Evolutionary conservation across 2,888 invertebrate genomes (phyloP), one percentile per base, ranked within the genome.

Genomic region (Acronicta aceris): DNA sequence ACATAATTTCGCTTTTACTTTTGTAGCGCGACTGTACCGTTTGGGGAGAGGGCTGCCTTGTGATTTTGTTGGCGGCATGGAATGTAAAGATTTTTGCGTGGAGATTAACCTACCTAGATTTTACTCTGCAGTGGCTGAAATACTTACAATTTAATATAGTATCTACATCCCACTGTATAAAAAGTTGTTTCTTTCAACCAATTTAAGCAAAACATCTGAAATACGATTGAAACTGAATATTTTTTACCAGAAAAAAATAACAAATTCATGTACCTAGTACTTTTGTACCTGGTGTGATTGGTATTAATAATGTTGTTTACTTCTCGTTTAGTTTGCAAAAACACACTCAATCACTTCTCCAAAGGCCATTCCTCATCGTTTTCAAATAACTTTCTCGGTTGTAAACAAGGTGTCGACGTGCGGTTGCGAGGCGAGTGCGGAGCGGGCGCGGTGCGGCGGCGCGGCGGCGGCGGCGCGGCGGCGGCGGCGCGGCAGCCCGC

Each of bases 1-100:
- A 74, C 62, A 68, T 71, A 59, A 71, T 70, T 58, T 64, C 48
- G 45, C 58, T 53, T 62, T 64, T 59, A 70, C 71, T 60, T 71
- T 72, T 72, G 72, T 65, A 58, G 50, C 45, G 53, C 47, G 65
- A 41, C 7, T 30, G 7, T 15, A 25, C 38, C 16, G 48, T 21
- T 36, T 41, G 27, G 16, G 13, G 15, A 42, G 15, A 42, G 36
- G 5, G 41, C 8, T 30, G 30, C 12, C 33, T 42, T 42, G 30
- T 52, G 16, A n/a, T 42, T 30, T 13, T 17, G 42, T 43, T 30
- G 10, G n/a, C 13, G 36, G 36, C 5, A 38, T 13, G 17, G 17
- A 43, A 45, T 45, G 43, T 38, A 13, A 38, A 38, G n/a, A 38
- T 38, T 38, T 6, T 5, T 21, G 21, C 21, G 21, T 3, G 6